These are phyloP conservation scores for Digitonthophagus gazella DNA, from an alignment of 2,888 invertebrate species.

Conservation along the genomic window DNA sequence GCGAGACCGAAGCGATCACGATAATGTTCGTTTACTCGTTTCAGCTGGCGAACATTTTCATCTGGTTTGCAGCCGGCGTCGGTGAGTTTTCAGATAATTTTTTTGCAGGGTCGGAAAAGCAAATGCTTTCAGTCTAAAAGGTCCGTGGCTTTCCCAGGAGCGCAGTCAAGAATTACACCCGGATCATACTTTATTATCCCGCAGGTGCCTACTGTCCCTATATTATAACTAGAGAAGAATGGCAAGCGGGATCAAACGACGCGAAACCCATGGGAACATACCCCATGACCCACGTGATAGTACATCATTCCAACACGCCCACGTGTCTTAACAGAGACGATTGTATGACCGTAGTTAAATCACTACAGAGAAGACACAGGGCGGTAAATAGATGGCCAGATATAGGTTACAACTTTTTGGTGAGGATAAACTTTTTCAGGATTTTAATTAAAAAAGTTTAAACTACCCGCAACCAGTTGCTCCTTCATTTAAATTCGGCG, in stretches of 20 bases:
- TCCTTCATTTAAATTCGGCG: neutral
- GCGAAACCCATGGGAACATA: constrained; percentile 28
- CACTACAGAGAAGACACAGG: constrained; percentile 48
- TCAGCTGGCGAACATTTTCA: neutral
- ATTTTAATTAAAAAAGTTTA: neutral
- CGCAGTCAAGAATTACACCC: constrained; percentile 1
- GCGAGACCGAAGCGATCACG: neutral
- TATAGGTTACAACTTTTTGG: constrained; percentile 49
- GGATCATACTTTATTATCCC: constrained; percentile 1
- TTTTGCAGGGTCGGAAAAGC: neutral
- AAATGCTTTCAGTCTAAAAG: constrained; percentile 10
- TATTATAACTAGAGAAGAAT: constrained; percentile 45
- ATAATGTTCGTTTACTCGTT: neutral
- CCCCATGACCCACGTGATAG: constrained; percentile 48
- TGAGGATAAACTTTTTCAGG: constrained; percentile 30
- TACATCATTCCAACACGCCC: constrained; percentile 51
- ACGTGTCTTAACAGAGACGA: constrained; percentile 44
- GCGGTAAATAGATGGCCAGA: constrained; percentile 41
- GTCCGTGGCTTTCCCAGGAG: neutral
- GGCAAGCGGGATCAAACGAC: constrained; percentile 47
- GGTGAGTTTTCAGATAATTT: neutral
- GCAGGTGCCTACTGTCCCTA: constrained; percentile 24
- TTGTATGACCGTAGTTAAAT: constrained; percentile 47
- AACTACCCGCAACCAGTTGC: neutral
- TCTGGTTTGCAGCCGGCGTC: neutral